Percentiles rank a stretch among this genome's conserved stretches.
phyloP scores from a whole-genome alignment of 2,888 invertebrate genomes.

The Pyrrhosoma nymphula region DNA sequence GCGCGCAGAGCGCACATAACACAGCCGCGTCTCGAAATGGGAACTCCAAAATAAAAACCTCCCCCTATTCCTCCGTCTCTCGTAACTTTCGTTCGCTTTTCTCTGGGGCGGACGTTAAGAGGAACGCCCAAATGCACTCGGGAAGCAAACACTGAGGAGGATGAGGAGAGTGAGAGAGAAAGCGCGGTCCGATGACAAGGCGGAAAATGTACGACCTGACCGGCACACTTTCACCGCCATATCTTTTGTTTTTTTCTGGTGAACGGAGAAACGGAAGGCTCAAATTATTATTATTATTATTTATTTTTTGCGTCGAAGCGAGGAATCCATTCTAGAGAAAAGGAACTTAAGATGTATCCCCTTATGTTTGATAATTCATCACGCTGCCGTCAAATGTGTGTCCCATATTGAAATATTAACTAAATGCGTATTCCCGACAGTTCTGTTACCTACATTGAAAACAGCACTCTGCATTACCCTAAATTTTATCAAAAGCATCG shows the following conservation, averaged over 20 bases:
- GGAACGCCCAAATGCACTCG: neutral
- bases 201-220: neutral
- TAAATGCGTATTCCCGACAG: no score
- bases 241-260: neutral
- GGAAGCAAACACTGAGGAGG: neutral
- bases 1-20: neutral
- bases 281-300: neutral
- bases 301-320: neutral
- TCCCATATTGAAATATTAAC: no score
- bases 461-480: no score
- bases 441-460: no score
- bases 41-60: neutral
- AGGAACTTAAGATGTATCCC: neutral
- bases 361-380: neutral
- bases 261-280: neutral
- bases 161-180: neutral
- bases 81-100: slow-evolving; percentile 28
- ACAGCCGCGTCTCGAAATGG: neutral
- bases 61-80: neutral
- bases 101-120: neutral
- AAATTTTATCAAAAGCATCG: no score
- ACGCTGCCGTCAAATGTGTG: no score
- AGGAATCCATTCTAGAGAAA: neutral
- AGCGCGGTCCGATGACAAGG: neutral
- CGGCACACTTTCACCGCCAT: neutral